Evolutionary conservation across 2,888 invertebrate species (phyloP).

Genomic region (Congeria kusceri): DNA sequence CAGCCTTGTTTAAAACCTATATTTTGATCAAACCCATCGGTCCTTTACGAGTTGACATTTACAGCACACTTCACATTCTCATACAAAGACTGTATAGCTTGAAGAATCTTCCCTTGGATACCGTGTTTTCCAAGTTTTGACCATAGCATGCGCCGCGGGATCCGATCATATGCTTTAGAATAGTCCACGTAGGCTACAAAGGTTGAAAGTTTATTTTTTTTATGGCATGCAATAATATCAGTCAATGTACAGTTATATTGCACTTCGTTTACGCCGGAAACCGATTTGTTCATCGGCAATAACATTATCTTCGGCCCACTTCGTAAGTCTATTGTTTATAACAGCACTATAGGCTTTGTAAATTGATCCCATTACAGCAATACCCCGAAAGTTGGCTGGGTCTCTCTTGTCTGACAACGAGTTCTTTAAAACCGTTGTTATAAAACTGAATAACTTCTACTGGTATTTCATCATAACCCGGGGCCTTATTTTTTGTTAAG

Average conservation of each 20-base stretch:
- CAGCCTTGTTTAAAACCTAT: not conserved
- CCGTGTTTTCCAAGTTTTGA: not conserved
- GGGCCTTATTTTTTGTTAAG: no score
- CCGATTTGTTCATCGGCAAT: not conserved
- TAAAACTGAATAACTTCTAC: no score
- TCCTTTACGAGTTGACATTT: not conserved
- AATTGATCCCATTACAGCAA: not conserved
- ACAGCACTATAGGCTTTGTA: not conserved
- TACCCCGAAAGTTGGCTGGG: not conserved
- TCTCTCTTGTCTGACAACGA: not conserved
- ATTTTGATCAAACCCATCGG: not conserved
- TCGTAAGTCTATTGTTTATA: not conserved
- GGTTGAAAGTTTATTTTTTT: not conserved
- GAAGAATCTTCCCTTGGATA: not conserved
- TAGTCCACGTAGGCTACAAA: not conserved
- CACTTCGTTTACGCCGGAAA: not conserved
- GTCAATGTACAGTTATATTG: not conserved
- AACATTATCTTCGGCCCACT: not conserved
- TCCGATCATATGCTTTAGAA: slow-evolving; percentile 1
- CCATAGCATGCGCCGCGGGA: not conserved
- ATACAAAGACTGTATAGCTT: not conserved
- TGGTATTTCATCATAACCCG: no score
- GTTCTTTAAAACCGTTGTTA: not conserved
- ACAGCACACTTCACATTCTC: no score
- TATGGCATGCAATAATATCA: not conserved